Percentiles rank a stretch among this genome's conserved stretches.
These are phyloP conservation scores for Drosophila eohydei DNA, from an alignment of 2,888 invertebrate genomes.

Conservation along the genomic window DNA sequence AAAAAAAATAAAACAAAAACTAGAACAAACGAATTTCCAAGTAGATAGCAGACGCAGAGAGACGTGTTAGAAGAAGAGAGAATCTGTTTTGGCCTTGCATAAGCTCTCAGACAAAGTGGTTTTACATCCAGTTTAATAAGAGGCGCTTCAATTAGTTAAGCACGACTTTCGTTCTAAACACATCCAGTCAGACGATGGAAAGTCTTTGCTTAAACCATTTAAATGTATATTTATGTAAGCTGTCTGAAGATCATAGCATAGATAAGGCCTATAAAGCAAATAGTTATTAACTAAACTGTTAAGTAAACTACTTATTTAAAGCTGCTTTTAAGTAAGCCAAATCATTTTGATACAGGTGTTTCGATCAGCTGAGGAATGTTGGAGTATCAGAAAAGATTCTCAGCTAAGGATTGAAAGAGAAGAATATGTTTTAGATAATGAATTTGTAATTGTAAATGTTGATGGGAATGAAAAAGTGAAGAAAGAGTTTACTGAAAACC, in stretches of 20 bases:
- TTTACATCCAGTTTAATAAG: conserved; percentile 12
- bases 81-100: conserved; percentile 41
- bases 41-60: neutral
- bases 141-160: conserved; percentile 20
- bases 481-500: no score
- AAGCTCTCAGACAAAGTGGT: conserved; percentile 30
- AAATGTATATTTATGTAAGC: conserved; percentile 6
- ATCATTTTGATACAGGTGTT: neutral
- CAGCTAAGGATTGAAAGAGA: no score
- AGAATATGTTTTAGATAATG: no score
- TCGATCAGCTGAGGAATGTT: neutral
- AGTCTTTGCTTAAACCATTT: conserved; percentile 4
- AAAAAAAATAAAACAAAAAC: conserved; percentile 38
- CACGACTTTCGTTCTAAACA: conserved; percentile 34
- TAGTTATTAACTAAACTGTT: conserved; percentile 3
- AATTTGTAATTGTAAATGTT: no score
- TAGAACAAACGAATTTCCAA: conserved; percentile 60
- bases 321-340: neutral
- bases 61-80: conserved; percentile 3
- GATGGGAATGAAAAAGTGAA: no score
- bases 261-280: conserved; percentile 4
- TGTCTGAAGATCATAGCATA: neutral
- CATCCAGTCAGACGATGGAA: conserved; percentile 21
- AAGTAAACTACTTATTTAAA: conserved; percentile 3
- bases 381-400: no score